Evolutionary conservation across 1,140 invertebrate species (phyloP).

Genomic region (Cyclargus thomasi): DNA sequence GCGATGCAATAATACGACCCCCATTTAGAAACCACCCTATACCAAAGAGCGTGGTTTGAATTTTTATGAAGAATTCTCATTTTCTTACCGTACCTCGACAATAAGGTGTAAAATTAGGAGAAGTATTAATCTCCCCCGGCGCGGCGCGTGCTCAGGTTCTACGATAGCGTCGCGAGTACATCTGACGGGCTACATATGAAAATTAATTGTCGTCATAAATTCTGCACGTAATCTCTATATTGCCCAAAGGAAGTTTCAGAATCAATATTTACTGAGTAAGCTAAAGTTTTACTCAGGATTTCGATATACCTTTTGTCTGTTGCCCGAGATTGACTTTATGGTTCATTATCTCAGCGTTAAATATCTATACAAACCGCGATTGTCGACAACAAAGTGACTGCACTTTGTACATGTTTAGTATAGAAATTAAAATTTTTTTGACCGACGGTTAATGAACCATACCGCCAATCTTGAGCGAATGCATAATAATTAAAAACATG

Average conservation of each 20-base stretch:
- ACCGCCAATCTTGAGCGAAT: no score
- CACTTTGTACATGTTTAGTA: no score
- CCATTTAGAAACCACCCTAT: slow-evolving; percentile 27
- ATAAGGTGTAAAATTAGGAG: slow-evolving; percentile 71
- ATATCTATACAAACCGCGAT: no score
- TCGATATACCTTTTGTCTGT: no score
- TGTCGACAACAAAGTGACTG: no score
- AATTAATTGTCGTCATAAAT: slow-evolving; percentile 21
- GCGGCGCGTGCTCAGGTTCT: slow-evolving; percentile 50
- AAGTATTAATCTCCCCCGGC: slow-evolving; percentile 62
- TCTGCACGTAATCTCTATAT: background rate
- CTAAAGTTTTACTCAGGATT: no score
- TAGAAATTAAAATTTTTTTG: no score
- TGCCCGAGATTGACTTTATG: no score
- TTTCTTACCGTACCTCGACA: slow-evolving; percentile 57
- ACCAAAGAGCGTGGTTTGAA: slow-evolving; percentile 41
- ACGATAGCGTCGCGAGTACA: slow-evolving; percentile 28
- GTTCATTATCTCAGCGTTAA: no score
- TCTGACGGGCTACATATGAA: slow-evolving; percentile 31
- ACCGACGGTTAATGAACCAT: no score
- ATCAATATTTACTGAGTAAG: background rate
- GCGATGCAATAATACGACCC: slow-evolving; percentile 24
- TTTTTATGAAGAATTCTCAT: slow-evolving; percentile 62
- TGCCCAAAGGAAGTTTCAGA: background rate
- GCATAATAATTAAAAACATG: no score